Base-by-base conservation (phyloP, 2,888 invertebrate genomes). In the Cosmia trapezina region DNA sequence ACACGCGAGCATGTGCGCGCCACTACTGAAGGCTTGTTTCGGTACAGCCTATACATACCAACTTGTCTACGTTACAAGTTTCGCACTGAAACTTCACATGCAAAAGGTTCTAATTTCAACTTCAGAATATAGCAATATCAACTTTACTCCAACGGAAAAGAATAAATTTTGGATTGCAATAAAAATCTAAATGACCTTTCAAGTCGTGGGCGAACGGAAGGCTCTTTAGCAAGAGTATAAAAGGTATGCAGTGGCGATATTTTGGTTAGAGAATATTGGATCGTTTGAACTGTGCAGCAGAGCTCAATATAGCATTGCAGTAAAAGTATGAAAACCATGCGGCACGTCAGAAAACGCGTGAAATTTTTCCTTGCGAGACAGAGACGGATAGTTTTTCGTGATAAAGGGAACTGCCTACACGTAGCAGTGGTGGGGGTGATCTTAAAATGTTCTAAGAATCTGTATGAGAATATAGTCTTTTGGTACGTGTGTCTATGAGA, bases 371-470 rank as follows among this genome's bases (percentile, higher is more conserved):
- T 84, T 88, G 95, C 85, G 87, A 87, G 94, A 96, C 89, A 93
- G 95, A 92, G 96, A 96, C 87, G 83, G 92, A 89, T 94, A 92
- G 93, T 91, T 95, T 94, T 94, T 92, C 93, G 83, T 90, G 92
- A 93, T 92, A 93, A 94, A 94, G 94, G 96, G 96, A 89, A 94
- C 96, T 91, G 96, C 96, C 96, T 96, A 96, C 95, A 89, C 85
- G 91, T 89, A 89, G 76, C 77, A 84, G 85, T 91, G 92, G 96
- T 88, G 95, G 96, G 96, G 95, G 94, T 93, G 92, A 94, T 95
- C 95, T 96, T 94, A 94, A 94, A 93, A 93, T 92, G 89, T 91
- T 94, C 90, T 91, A 85, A 93, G 91, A 93, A 89, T 87, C 85
- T 89, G 87, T 88, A 86, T 84, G 78, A 91, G 89, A 88, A 90